Percentiles rank a stretch among this genome's conserved stretches.
phyloP scores from a whole-genome alignment of 1,140 invertebrate genomes.

The Ips nitidus region DNA sequence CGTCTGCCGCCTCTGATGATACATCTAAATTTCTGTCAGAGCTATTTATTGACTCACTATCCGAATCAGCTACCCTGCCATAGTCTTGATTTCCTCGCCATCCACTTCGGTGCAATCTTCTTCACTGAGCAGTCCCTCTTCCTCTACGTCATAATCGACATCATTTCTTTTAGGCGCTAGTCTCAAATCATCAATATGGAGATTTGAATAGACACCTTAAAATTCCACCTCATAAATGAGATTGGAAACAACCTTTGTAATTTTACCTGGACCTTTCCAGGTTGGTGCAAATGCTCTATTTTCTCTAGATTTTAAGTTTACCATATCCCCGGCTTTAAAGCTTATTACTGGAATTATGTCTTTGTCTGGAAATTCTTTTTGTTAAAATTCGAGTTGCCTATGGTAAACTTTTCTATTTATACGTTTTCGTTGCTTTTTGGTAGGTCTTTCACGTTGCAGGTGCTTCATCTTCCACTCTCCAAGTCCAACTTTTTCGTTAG shows the following conservation, averaged over 20 bases:
- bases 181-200: not conserved
- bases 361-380: not conserved
- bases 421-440: not conserved
- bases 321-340: not conserved
- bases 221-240: not conserved
- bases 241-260: not conserved
- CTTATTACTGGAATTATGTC: not conserved
- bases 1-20: too few species aligned
- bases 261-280: not conserved
- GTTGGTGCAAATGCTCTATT: not conserved
- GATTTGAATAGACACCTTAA: not conserved
- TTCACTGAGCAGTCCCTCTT: not conserved
- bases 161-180: not conserved
- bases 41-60: too few species aligned
- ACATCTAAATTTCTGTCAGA: too few species aligned
- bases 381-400: not conserved
- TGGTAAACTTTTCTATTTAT: not conserved
- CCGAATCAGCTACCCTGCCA: too few species aligned
- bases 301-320: not conserved
- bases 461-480: not conserved
- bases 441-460: not conserved
- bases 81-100: too few species aligned
- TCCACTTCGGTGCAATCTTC: not conserved
- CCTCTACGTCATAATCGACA: not conserved
- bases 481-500: not conserved